Conservation (phyloP, 35 echinoderm and acorn worm species). For the Apostichopus japonicus region DNA sequence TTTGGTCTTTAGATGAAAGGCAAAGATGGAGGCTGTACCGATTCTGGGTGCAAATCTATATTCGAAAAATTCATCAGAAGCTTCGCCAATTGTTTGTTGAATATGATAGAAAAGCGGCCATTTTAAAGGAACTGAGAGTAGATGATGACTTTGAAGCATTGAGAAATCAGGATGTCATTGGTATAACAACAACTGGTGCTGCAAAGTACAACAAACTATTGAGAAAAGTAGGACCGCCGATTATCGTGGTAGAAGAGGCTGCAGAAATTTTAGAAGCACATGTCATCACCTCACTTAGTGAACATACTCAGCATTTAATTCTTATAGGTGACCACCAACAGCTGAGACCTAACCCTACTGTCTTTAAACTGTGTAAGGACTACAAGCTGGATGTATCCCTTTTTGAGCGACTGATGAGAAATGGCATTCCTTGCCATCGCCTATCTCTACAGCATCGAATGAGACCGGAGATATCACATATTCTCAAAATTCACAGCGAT, state of each 20-base stretch:
- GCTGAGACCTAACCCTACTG: conserved; percentile 84
- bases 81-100: conserved; percentile 34
- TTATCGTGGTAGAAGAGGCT: conserved; percentile 92
- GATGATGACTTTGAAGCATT: conserved; percentile 64
- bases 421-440: conserved; percentile 57
- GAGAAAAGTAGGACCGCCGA: conserved; percentile 62
- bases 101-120: conserved; percentile 52
- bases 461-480: conserved; percentile 71
- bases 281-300: conserved; percentile 54
- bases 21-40: conserved; percentile 83
- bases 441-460: conserved; percentile 70
- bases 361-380: conserved; percentile 73
- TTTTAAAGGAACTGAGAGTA: conserved; percentile 59
- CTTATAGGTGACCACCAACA: conserved; percentile 93
- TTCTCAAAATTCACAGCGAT: conserved; percentile 74
- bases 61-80: not conserved
- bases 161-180: conserved; percentile 69
- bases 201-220: conserved; percentile 72
- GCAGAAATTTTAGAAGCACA: conserved; percentile 74
- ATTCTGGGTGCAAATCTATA: conserved; percentile 69
- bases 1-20: conserved; percentile 45
- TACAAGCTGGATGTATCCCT: conserved; percentile 82
- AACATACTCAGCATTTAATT: conserved; percentile 78
- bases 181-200: conserved; percentile 86
- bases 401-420: conserved; percentile 84